Conservation (phyloP, 2,797 vertebrate genomes). For the Xenentodon cancila region DNA sequence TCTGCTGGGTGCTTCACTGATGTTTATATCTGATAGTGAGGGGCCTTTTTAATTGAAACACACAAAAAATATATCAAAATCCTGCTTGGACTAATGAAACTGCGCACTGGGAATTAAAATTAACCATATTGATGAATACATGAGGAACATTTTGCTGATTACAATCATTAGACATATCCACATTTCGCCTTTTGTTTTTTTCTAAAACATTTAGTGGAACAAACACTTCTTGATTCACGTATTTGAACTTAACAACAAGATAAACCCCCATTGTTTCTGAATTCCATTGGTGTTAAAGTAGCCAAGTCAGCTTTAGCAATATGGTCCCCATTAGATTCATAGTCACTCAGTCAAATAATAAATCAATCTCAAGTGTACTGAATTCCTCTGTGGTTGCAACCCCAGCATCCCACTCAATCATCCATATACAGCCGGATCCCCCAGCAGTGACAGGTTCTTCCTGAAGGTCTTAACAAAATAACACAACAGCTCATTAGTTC, state of each 20-base stretch:
- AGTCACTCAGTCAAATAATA: constrained; percentile 67
- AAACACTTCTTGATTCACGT: constrained; percentile 79
- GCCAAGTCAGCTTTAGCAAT: constrained; percentile 67
- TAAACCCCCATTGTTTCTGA: constrained; percentile 75
- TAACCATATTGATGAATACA: not conserved
- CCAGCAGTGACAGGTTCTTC: constrained; percentile 25
- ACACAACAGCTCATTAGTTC: constrained; percentile 13
- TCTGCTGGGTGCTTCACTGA: constrained; percentile 1
- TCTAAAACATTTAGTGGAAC: constrained; percentile 67
- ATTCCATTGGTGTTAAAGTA: constrained; percentile 77
- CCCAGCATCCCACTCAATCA: constrained; percentile 32
- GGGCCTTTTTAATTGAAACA: not conserved
- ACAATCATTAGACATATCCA: constrained; percentile 68
- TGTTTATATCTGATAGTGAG: not conserved
- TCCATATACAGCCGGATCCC: constrained; percentile 22
- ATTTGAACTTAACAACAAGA: constrained; percentile 70
- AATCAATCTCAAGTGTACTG: constrained; percentile 57
- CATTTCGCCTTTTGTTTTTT: constrained; percentile 64
- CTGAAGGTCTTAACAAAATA: constrained; percentile 5
- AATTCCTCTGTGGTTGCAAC: constrained; percentile 56
- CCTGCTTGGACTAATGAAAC: constrained; percentile 8
- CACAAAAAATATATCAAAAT: not conserved
- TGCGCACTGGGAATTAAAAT: constrained; percentile 4
- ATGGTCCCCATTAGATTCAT: constrained; percentile 61
- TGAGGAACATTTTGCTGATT: constrained; percentile 18